These are phyloP conservation scores for Heliconius hortense DNA, from an alignment of 2,888 invertebrate genomes.

Conservation along the genomic window DNA sequence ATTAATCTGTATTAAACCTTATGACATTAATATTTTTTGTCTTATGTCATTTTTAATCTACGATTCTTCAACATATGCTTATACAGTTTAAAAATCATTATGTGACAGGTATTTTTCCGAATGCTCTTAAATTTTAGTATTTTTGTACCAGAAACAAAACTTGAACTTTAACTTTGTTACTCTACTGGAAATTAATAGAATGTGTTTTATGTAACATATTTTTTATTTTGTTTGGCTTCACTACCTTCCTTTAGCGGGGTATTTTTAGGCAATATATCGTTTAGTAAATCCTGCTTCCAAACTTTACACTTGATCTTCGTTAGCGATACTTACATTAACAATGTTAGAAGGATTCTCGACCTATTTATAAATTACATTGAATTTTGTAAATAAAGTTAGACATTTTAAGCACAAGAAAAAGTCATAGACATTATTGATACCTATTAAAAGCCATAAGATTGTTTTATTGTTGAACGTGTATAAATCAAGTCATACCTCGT, in stretches of 20 bases:
- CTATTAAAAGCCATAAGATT: neutral
- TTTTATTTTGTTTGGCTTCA: too few species aligned
- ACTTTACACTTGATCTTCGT: too few species aligned
- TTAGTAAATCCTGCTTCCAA: too few species aligned
- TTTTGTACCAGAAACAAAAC: neutral
- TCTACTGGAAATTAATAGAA: neutral
- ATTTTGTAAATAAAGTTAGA: too few species aligned
- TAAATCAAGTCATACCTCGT: neutral
- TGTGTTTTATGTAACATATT: neutral
- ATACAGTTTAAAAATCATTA: neutral
- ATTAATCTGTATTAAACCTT: conserved; percentile 33
- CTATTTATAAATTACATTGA: too few species aligned
- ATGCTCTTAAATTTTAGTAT: too few species aligned
- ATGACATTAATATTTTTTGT: conserved; percentile 33
- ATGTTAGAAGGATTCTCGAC: too few species aligned
- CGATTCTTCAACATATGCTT: neutral
- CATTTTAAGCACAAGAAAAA: too few species aligned
- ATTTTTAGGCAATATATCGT: too few species aligned
- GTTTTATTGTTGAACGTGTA: neutral
- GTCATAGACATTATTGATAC: too few species aligned
- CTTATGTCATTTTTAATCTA: neutral
- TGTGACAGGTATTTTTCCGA: neutral
- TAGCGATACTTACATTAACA: too few species aligned
- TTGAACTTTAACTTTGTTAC: neutral
- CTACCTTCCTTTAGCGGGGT: too few species aligned